Percentiles rank a stretch among this genome's conserved stretches.
phyloP scores from a whole-genome alignment of 1,140 invertebrate species.

The Zaprionus ornatus region DNA sequence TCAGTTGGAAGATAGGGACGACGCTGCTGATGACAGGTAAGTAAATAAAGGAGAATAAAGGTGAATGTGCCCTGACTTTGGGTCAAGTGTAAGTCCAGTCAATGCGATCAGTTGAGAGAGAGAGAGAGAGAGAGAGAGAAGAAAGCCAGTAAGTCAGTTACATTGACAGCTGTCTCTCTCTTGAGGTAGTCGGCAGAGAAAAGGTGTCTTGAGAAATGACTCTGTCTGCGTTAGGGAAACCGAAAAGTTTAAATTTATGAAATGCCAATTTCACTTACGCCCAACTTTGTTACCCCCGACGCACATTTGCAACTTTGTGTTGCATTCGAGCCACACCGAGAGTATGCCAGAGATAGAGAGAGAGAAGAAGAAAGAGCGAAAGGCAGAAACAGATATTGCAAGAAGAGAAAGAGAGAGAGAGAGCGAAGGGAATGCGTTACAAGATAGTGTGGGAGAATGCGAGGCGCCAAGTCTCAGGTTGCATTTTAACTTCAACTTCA shows the following conservation, averaged over 20 bases:
- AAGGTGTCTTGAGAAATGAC: neutral
- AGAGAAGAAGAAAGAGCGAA: neutral
- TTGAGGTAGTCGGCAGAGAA: slow-evolving; percentile 4
- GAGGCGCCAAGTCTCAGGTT: slow-evolving; percentile 68
- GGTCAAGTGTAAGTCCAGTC: slow-evolving; percentile 10
- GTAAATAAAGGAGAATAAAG: slow-evolving; percentile 19
- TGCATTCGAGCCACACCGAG: slow-evolving; percentile 48
- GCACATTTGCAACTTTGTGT: slow-evolving; percentile 83
- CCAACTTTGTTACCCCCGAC: slow-evolving; percentile 83
- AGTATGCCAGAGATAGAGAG: neutral
- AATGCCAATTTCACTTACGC: slow-evolving; percentile 83
- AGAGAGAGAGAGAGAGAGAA: neutral
- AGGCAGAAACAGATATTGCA: too few species aligned
- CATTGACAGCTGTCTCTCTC: slow-evolving; percentile 38
- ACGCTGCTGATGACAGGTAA: slow-evolving; percentile 58
- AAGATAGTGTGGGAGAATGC: neutral
- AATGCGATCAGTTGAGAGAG: neutral
- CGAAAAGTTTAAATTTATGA: slow-evolving; percentile 75
- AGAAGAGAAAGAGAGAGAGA: neutral
- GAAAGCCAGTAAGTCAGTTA: slow-evolving; percentile 31
- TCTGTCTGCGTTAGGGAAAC: slow-evolving; percentile 7
- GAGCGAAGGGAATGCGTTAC: neutral
- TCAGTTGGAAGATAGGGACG: slow-evolving; percentile 43
- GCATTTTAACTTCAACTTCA: slow-evolving; percentile 73
- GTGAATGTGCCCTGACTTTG: neutral